Conservation (phyloP, 2,888 invertebrate species). For the Ecliptopera silaceata region DNA sequence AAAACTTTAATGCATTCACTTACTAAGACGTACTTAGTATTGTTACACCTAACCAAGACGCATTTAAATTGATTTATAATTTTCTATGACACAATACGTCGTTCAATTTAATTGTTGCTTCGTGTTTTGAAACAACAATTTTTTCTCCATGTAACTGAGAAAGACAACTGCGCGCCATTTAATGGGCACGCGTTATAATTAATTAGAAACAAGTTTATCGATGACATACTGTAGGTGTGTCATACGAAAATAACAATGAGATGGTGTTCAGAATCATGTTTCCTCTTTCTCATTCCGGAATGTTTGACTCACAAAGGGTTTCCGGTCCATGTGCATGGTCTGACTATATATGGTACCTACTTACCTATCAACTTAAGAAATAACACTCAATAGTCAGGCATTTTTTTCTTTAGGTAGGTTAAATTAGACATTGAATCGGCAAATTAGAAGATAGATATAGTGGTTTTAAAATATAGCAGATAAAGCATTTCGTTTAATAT, state of each 20-base stretch:
- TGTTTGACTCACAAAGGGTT: slow-evolving; percentile 26
- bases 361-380: neutral
- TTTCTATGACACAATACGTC: slow-evolving; percentile 4
- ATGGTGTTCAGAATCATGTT: slow-evolving; percentile 8
- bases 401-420: neutral
- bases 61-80: neutral
- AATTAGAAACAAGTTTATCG: neutral
- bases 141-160: slow-evolving; percentile 2
- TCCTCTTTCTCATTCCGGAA: slow-evolving; percentile 14
- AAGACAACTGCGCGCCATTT: slow-evolving; percentile 1
- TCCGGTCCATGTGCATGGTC: slow-evolving; percentile 10
- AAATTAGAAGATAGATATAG: neutral
- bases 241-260: neutral
- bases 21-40: neutral
- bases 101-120: slow-evolving; percentile 15
- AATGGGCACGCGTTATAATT: neutral
- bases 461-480: no score
- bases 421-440: neutral
- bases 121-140: slow-evolving; percentile 3
- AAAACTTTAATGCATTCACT: no score
- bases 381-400: neutral
- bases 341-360: neutral
- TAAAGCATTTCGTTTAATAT: no score
- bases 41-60: neutral
- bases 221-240: slow-evolving; percentile 9